Evolutionary conservation across 2,797 vertebrate species (phyloP).

Genomic region (Crypturellus tataupa): DNA sequence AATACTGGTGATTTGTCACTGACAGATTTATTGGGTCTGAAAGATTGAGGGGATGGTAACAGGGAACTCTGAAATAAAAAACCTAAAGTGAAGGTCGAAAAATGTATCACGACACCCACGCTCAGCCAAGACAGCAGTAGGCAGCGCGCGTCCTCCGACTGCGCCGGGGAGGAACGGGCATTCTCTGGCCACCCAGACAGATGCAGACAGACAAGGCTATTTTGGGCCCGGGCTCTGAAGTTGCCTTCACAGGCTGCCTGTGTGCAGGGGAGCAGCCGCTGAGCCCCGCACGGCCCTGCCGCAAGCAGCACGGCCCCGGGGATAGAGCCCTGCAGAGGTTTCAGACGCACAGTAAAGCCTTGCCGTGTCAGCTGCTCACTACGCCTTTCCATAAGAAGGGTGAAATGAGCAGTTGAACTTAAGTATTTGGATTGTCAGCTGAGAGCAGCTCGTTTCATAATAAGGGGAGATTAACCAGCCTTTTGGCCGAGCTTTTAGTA

Average conservation of each 20-base stretch:
- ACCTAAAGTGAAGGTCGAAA: neutral
- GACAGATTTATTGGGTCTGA: constrained; percentile 27
- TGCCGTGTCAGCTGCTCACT: neutral
- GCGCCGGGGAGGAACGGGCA: neutral
- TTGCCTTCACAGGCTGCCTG: neutral
- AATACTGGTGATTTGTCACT: constrained; percentile 35
- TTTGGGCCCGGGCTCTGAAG: constrained; percentile 21
- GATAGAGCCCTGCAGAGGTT: neutral
- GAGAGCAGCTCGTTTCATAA: neutral
- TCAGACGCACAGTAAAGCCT: neutral
- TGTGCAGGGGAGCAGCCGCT: neutral
- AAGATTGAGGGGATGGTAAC: neutral
- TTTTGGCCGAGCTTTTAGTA: neutral
- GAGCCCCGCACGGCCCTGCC: neutral
- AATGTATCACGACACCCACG: neutral
- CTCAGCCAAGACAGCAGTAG: neutral
- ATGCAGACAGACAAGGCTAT: constrained; percentile 32
- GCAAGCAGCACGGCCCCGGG: neutral
- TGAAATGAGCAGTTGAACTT: neutral
- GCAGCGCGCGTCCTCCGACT: neutral
- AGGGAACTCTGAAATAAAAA: constrained; percentile 3
- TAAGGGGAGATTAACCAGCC: neutral
- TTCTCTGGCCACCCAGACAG: constrained; percentile 29
- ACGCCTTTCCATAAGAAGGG: neutral
- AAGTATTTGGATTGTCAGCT: neutral